phyloP scores from a whole-genome alignment of 2,888 invertebrate species.

The Trichopoda pennipes region DNA sequence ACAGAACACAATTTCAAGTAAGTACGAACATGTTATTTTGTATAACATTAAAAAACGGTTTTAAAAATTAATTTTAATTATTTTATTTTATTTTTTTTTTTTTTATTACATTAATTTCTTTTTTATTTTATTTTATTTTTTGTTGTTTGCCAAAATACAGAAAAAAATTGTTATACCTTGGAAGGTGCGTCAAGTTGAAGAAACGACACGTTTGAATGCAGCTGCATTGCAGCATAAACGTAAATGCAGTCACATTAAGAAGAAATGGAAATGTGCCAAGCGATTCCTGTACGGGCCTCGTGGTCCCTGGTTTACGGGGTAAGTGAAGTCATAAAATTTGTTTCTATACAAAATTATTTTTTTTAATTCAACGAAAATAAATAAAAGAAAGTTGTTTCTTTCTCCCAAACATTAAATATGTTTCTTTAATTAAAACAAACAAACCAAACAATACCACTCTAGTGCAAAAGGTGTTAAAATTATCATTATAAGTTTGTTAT shows the following conservation, averaged over 20 bases:
- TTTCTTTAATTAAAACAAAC: not conserved
- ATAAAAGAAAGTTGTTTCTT: not conserved
- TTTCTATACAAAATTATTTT: not conserved
- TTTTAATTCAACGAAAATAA: not conserved
- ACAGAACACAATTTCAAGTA: constrained; percentile 83
- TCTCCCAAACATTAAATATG: too few relatives aligned
- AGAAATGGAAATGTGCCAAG: constrained; percentile 83
- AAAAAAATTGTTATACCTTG: constrained; percentile 82
- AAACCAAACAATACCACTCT: not conserved
- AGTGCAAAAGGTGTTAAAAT: constrained; percentile 35
- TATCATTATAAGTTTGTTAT: constrained; percentile 15
- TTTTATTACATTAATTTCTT: too few relatives aligned
- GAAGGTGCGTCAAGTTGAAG: constrained; percentile 82
- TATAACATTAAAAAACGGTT: constrained; percentile 4
- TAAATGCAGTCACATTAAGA: constrained; percentile 81
- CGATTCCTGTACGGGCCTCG: constrained; percentile 83
- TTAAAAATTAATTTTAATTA: too few relatives aligned
- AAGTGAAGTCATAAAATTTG: constrained; percentile 70
- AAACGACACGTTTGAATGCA: constrained; percentile 82
- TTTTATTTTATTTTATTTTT: not conserved
- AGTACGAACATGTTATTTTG: constrained; percentile 13
- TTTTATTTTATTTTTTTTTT: constrained; percentile 8
- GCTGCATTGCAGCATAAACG: constrained; percentile 81
- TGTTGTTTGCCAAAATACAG: constrained; percentile 73
- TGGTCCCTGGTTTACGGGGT: constrained; percentile 82